phyloP scores from a whole-genome alignment of 2,113 vertebrate genomes.

The Trinectes maculatus region DNA sequence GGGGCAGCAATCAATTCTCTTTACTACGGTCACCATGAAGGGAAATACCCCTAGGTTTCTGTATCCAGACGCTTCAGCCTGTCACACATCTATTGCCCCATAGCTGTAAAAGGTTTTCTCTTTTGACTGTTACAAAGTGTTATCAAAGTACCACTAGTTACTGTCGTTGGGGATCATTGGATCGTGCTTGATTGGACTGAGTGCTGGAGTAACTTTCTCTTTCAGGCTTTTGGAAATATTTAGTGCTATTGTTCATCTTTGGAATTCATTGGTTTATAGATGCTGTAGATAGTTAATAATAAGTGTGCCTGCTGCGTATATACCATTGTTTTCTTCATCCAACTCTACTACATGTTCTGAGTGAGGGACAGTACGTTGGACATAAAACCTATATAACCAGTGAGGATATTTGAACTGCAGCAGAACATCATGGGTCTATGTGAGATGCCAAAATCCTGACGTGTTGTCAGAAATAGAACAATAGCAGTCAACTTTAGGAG shows the following conservation, averaged over 20 bases:
- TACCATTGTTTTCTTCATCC: too few relatives aligned
- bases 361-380: too few relatives aligned
- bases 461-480: slow-evolving; percentile 1
- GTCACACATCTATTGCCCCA: slow-evolving; percentile 4
- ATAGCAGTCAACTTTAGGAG: too few relatives aligned
- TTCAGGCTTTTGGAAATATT: not conserved
- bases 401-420: not conserved
- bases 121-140: slow-evolving; percentile 38
- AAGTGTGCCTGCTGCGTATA: too few relatives aligned
- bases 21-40: not conserved
- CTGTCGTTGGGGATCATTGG: slow-evolving; percentile 27
- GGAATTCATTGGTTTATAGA: too few relatives aligned
- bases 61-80: slow-evolving; percentile 18
- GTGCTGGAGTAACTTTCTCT: slow-evolving; percentile 7
- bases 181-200: slow-evolving; percentile 13
- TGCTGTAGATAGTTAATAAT: too few relatives aligned
- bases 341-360: too few relatives aligned
- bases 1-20: not conserved
- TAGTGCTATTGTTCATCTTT: too few relatives aligned
- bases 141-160: slow-evolving; percentile 31
- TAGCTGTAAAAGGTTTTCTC: slow-evolving; percentile 32
- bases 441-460: not conserved
- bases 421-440: not conserved
- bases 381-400: too few relatives aligned
- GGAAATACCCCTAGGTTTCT: slow-evolving; percentile 2